These are phyloP conservation scores for Bhutanitis thaidina DNA, from an alignment of 2,888 invertebrate genomes.

Conservation along the genomic window DNA sequence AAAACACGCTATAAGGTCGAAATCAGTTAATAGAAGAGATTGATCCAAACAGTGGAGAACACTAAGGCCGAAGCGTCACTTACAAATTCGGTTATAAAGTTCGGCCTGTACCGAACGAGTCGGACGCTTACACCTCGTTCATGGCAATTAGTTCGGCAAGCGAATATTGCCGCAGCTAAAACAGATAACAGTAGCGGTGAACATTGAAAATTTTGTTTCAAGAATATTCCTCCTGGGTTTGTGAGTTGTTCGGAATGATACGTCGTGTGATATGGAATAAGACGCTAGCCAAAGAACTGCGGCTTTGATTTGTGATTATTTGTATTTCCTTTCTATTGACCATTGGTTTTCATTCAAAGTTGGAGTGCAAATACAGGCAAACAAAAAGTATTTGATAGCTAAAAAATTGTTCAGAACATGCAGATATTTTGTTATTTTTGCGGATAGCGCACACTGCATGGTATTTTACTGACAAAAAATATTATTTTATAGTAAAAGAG, in stretches of 20 bases:
- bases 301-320: too few relatives aligned
- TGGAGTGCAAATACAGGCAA: background rate
- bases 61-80: conserved; percentile 51
- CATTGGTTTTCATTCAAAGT: too few relatives aligned
- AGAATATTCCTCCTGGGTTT: background rate
- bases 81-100: conserved; percentile 59
- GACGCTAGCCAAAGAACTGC: too few relatives aligned
- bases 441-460: background rate
- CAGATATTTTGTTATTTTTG: background rate
- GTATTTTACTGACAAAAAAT: too few relatives aligned
- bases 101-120: conserved; percentile 42
- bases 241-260: too few relatives aligned
- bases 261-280: too few relatives aligned
- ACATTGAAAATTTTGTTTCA: conserved; percentile 7
- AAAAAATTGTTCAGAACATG: background rate
- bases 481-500: too few relatives aligned
- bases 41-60: conserved; percentile 45
- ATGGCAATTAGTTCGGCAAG: conserved; percentile 70
- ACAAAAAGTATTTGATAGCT: background rate
- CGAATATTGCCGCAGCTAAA: conserved; percentile 74
- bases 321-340: too few relatives aligned
- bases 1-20: conserved; percentile 2
- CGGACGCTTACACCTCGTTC: conserved; percentile 63
- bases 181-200: conserved; percentile 59
- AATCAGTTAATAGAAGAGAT: conserved; percentile 52